Percentiles rank a stretch among this genome's conserved stretches.
Conservation (phyloP, 1,140 invertebrate species). For the Bombyx mandarina region DNA sequence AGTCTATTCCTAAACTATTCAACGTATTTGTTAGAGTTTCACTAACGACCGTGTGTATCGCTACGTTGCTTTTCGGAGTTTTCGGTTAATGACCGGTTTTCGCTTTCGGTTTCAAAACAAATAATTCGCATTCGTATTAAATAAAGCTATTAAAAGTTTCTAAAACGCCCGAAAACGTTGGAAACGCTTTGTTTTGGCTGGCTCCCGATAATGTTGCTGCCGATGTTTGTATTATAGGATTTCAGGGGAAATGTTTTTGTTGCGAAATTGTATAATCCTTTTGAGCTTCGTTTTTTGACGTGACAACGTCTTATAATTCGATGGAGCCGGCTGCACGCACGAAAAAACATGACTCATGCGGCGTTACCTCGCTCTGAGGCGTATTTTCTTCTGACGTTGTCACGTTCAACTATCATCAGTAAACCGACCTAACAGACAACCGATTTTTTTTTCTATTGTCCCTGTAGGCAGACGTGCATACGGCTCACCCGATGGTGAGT, state of each 20-base stretch:
- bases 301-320: too few relatives aligned
- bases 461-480: too few relatives aligned
- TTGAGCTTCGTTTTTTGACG: neutral
- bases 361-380: too few relatives aligned
- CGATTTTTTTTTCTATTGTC: too few relatives aligned
- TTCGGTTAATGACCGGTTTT: slow-evolving; percentile 32
- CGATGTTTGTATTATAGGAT: neutral
- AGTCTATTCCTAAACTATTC: too few relatives aligned
- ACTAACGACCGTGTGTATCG: slow-evolving; percentile 8
- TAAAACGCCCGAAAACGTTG: slow-evolving; percentile 3
- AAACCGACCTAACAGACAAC: too few relatives aligned
- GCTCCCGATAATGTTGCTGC: neutral
- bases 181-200: slow-evolving; percentile 10
- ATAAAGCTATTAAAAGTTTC: slow-evolving; percentile 32
- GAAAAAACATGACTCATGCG: too few relatives aligned
- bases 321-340: too few relatives aligned
- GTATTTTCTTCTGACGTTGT: too few relatives aligned
- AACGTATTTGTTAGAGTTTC: neutral
- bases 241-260: neutral
- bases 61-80: slow-evolving; percentile 10
- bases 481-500: too few relatives aligned
- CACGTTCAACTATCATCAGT: too few relatives aligned
- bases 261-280: neutral
- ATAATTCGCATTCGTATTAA: slow-evolving; percentile 31
- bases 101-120: slow-evolving; percentile 21